phyloP scores from a whole-genome alignment of 2,888 invertebrate genomes.

The Bruchidius siliquastri region DNA sequence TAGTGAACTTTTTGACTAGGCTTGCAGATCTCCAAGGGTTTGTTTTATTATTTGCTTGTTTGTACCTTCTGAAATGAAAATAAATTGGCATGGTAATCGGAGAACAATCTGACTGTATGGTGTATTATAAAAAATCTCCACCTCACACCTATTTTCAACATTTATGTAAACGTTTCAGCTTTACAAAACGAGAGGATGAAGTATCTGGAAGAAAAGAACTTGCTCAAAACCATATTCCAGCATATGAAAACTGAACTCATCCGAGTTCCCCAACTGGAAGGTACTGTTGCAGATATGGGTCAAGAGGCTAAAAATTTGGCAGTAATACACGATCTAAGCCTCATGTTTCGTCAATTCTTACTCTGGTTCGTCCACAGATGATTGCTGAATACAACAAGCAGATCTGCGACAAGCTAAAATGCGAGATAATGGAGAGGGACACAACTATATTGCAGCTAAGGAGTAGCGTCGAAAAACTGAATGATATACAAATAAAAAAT shows the following conservation, averaged over 20 bases:
- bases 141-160: too few relatives aligned
- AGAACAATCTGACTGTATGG: too few relatives aligned
- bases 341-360: neutral
- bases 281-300: slow-evolving; percentile 34
- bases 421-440: slow-evolving; percentile 37
- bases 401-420: slow-evolving; percentile 39
- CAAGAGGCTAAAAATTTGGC: slow-evolving; percentile 40
- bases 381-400: slow-evolving; percentile 43
- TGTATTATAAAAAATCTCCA: too few relatives aligned
- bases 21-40: too few relatives aligned
- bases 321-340: slow-evolving; percentile 21
- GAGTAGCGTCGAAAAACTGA: slow-evolving; percentile 36
- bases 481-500: slow-evolving; percentile 35
- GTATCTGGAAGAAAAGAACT: slow-evolving; percentile 40
- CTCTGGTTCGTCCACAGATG: slow-evolving; percentile 26
- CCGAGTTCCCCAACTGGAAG: slow-evolving; percentile 38
- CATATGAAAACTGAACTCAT: slow-evolving; percentile 37
- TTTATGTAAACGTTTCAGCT: slow-evolving; percentile 28
- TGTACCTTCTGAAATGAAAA: too few relatives aligned
- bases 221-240: slow-evolving; percentile 38
- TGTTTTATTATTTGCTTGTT: too few relatives aligned
- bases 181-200: slow-evolving; percentile 38
- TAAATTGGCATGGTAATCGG: too few relatives aligned
- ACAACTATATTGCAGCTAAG: slow-evolving; percentile 36
- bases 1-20: too few relatives aligned